phyloP scores from a whole-genome alignment of 2,113 vertebrate genomes.

The Pelusios castaneus region DNA sequence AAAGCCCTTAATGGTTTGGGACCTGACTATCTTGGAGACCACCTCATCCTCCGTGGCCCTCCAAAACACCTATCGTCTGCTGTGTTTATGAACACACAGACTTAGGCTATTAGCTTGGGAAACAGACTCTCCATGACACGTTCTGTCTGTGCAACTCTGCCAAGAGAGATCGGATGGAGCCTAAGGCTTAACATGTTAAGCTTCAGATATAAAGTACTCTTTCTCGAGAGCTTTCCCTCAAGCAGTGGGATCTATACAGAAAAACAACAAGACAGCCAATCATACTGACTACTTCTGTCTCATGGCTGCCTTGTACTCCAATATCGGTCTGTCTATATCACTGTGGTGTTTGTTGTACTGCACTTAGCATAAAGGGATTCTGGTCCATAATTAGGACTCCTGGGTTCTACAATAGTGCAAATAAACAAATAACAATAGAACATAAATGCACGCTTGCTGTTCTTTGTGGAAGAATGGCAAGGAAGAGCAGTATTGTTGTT shows the following conservation, averaged over 20 bases:
- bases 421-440: not conserved
- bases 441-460: not conserved
- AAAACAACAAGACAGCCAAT: not conserved
- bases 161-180: not conserved
- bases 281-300: not conserved
- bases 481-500: not conserved
- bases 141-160: not conserved
- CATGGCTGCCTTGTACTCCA: not conserved
- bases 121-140: not conserved
- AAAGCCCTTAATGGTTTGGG: not conserved
- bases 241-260: not conserved
- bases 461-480: not conserved
- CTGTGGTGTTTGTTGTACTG: not conserved
- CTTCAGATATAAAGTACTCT: not conserved
- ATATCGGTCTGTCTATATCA: not conserved
- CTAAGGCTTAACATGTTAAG: not conserved
- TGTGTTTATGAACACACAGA: not conserved
- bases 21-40: not conserved
- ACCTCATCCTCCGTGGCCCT: not conserved
- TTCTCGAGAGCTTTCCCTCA: not conserved
- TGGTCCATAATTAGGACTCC: too few species aligned
- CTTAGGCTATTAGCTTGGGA: not conserved
- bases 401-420: too few species aligned
- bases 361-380: not conserved
- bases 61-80: not conserved